These are phyloP conservation scores for Ailurus styani DNA, from an alignment of 2,113 vertebrate genomes.

Conservation along the genomic window DNA sequence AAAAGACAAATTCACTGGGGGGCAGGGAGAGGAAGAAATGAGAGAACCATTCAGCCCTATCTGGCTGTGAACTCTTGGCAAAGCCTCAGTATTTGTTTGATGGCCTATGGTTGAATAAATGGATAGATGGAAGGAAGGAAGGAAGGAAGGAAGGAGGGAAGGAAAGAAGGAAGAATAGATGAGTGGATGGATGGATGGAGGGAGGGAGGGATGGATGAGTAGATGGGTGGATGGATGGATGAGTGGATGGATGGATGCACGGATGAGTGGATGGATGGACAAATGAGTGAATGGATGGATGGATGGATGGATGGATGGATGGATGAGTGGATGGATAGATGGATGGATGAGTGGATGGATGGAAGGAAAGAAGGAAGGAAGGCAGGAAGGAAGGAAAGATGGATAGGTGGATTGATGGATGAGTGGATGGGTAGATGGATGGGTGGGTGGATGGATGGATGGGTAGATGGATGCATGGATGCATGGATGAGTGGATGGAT, in stretches of 20 bases:
- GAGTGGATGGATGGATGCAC: not conserved
- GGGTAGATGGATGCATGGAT: accelerated
- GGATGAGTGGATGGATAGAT: accelerated
- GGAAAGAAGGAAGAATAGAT: accelerated
- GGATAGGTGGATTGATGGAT: not conserved
- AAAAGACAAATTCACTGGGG: accelerated
- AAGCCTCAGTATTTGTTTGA: not conserved
- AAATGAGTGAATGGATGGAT: accelerated
- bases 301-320: accelerated
- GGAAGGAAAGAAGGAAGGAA: no score
- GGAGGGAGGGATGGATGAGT: no score
- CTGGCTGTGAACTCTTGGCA: not conserved
- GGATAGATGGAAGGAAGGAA: not conserved
- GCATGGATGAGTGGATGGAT: accelerated
- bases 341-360: accelerated
- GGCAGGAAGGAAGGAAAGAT: accelerated
- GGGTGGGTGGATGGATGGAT: accelerated
- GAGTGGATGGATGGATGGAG: accelerated
- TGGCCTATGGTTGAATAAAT: not conserved
- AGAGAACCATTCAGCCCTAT: not conserved
- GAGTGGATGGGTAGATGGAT: accelerated
- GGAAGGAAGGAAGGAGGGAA: not conserved
- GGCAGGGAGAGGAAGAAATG: accelerated
- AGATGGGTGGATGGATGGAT: no score
- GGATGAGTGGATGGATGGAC: accelerated